phyloP scores from a whole-genome alignment of 2,888 invertebrate genomes.

The Chironomus tentans region DNA sequence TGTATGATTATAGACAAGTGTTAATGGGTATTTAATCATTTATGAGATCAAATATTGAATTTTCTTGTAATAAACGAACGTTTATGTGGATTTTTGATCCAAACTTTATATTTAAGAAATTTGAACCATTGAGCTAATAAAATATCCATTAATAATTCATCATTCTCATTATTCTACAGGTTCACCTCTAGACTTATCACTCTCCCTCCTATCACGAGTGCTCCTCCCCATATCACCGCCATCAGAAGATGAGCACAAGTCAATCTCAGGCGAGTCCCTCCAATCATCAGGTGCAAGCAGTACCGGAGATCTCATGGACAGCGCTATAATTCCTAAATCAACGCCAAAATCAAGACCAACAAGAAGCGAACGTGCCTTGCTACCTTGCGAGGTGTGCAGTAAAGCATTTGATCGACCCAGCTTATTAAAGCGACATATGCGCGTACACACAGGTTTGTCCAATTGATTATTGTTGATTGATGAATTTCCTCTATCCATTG shows the following conservation, averaged over 20 bases:
- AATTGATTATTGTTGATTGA: slow-evolving; percentile 22
- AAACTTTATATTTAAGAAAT: no score
- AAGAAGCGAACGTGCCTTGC: slow-evolving; percentile 69
- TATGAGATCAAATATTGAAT: neutral
- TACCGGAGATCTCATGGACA: slow-evolving; percentile 47
- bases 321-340: slow-evolving; percentile 30
- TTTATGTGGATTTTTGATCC: no score
- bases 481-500: slow-evolving; percentile 15
- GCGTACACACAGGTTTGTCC: slow-evolving; percentile 81
- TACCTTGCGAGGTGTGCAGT: slow-evolving; percentile 89
- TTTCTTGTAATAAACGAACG: slow-evolving; percentile 23
- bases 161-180: slow-evolving; percentile 46
- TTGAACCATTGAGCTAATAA: no score
- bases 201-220: slow-evolving; percentile 68
- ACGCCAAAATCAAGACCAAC: slow-evolving; percentile 38
- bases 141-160: no score
- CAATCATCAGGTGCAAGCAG: slow-evolving; percentile 46
- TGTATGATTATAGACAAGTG: no score
- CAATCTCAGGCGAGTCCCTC: slow-evolving; percentile 61
- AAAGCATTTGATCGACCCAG: slow-evolving; percentile 94
- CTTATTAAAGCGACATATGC: slow-evolving; percentile 84
- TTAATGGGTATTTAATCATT: no score
- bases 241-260: slow-evolving; percentile 76
- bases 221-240: slow-evolving; percentile 62
- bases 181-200: slow-evolving; percentile 79